Evolutionary conservation across 1,140 invertebrate species (phyloP), one percentile per base, ranked within the genome.

Genomic region (Luehdorfia chinensis): DNA sequence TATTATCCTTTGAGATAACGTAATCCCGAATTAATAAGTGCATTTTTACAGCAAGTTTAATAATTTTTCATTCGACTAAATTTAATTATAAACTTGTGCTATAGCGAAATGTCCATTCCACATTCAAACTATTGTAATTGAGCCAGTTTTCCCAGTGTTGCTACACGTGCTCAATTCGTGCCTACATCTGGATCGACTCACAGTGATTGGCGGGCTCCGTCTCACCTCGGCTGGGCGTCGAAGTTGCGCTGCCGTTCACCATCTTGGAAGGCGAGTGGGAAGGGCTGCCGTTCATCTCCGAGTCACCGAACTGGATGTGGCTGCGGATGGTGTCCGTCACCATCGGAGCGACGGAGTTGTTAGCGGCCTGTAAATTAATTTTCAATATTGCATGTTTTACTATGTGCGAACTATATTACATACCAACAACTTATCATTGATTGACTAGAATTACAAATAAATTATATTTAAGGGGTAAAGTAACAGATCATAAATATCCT

Each of bases 171-270:
- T 64, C 47, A 31, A 21, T 64, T 59, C 71, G 76, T 80, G 84
- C 80, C 75, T 84, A 84, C 79, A 80, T 66, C 50, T 39, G 47
- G 63, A 61, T 68, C 56, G 73, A 87, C 78, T 84, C 76, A 85
- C 84, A 84, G 67, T 81, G 71, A 56, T 75, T 67, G 36, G 57
- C 70, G 65, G 58, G 45, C 56, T 68, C 77, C 74, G 48, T 72
- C 79, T 83, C 81, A 84, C 84, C 75, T 87, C 79, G 73, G 75
- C 72, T 80, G 68, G 79, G 79, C 34, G 83, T 81, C 6, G 80
- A 84, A 27, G 62, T 52, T 12, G 70, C 70, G 66, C 80, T 83
- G 19, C 83, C 81, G 56, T 85, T 86, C 45, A 54, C 47, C 46
- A 59, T 56, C 68, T 75, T 77, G 47, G 60, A 64, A 5, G 73